Base-by-base conservation (phyloP, 2,797 vertebrate species). In the Rhinoraja longicauda region DNA sequence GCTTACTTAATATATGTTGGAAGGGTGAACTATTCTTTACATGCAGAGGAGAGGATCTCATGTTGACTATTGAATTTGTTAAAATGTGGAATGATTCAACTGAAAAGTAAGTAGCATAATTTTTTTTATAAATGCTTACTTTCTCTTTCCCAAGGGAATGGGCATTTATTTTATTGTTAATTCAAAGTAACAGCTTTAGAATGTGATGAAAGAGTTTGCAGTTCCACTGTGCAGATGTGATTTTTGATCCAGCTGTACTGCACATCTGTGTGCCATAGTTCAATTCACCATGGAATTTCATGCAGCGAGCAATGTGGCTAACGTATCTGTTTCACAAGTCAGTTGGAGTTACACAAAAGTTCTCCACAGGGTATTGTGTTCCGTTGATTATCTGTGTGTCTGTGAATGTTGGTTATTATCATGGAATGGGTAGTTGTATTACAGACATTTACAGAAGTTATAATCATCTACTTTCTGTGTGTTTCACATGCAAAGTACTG, bases 151-250 rank as follows among this genome's bases (percentile, higher is more conserved):
- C 36, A 92, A 75, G 90, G 15, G 70, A 92, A 73, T 45, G 10
- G 12, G 39, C 24, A 67, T 24, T 75, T 92, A 4, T 72, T 92
- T n/a, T 15, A 73, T 75, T 92, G 39, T 75, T 92, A 92, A 92
- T 92, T 72, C 70, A 29, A 12, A 75, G 4, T 92, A 29, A 59
- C 26, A n/a, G 90, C 39, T 92, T 90, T 75, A 57, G 70, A 26
- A 75, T 45, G 90, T 72, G 90, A 73, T 92, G 24, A 75, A 92
- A 92, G 90, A 92, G 90, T 29, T 92, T 75, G 21, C 39, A 92
- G 39, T 13, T 92, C 29, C 45, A 75, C 24, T 57, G 39, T 92
- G 72, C 90, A 92, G 70, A 57, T 75, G 90, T 92, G 70, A 53
- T 45, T 92, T 39, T 75, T 19, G 26, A 75, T n/a, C 45, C 90